A percentile compares a stretch with the other conserved stretches of the same genome.
These are phyloP conservation scores for Chaenogobius annularis DNA, from an alignment of 2,113 vertebrate genomes.

Conservation along the genomic window DNA sequence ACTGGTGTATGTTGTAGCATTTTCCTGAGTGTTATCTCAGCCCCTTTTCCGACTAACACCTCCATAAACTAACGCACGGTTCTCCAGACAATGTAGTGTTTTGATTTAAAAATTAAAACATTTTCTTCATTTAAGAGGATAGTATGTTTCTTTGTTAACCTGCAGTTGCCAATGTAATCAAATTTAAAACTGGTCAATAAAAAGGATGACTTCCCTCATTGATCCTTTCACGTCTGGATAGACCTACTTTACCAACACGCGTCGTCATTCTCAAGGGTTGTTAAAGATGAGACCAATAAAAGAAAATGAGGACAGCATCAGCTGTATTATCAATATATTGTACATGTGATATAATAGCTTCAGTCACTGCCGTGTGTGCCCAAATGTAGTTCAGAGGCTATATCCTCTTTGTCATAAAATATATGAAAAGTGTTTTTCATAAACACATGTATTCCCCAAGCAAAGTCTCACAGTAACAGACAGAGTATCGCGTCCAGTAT, in stretches of 20 bases:
- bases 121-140: not conserved
- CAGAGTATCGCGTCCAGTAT: slow-evolving; percentile 4
- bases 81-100: not conserved
- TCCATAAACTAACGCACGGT: not conserved
- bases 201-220: no score
- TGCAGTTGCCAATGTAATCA: no score
- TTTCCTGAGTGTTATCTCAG: not conserved
- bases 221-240: not conserved
- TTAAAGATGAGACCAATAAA: not conserved
- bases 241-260: not conserved
- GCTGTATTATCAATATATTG: not conserved
- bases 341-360: slow-evolving; percentile 31
- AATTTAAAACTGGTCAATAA: no score
- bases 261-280: not conserved
- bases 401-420: slow-evolving; percentile 62
- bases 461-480: slow-evolving; percentile 21
- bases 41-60: not conserved
- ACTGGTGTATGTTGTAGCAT: not conserved
- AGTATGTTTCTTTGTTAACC: no score
- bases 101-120: not conserved
- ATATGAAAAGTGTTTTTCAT: slow-evolving; percentile 58
- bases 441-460: slow-evolving; percentile 55
- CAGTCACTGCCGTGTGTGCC: slow-evolving; percentile 45
- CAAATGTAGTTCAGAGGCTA: slow-evolving; percentile 47
- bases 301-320: not conserved